Evolutionary conservation across 2,888 invertebrate species (phyloP), one percentile per base, ranked within the genome.

Genomic region (Neria commutata): DNA sequence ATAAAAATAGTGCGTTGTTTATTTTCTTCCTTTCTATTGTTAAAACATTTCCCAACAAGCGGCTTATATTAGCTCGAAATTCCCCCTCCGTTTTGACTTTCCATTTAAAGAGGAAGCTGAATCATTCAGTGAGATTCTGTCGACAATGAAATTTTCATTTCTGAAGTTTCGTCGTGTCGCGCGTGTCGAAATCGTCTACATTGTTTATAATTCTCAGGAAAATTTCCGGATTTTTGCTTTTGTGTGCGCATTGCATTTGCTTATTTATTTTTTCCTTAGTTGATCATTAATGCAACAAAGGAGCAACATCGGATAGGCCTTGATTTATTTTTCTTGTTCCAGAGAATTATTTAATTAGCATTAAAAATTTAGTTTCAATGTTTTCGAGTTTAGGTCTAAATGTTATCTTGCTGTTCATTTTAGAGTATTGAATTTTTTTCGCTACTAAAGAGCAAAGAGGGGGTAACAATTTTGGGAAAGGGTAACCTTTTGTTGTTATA

Each of bases 191-290:
- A 53, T 45, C 53, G 51, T 56, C 45, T 29, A 53, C 25, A 49
- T 21, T 52, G 53, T 60, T n/a, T n/a, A n/a, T n/a, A n/a, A n/a
- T n/a, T 56, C 49, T 45, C 49, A 54, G 16, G 25, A 56, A 42
- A 26, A 49, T 55, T 53, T 54, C 48, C 53, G 49, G 16, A 29
- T 42, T 16, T 17, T 53, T 53, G 42, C 42, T 17, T 37, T n/a
- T 4, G n/a, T 14, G 37, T 4, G 37, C 4, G 10, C 4, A 37
- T n/a, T 4, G 14, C 16, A 14, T 37, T 37, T 42, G 17, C 21
- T 17, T 5, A 5, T 21, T 19, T 42, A 6, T 37, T 8, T 37
- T 37, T 37, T 8, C n/a, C n/a, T 37, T n/a, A 37, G n/a, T 37
- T 37, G n/a, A 8, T 14, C 4, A 14, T 37, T 37, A 37, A 8